Evolutionary conservation across 64 coral and sea anemone genomes (phyloP), one percentile per base, ranked within the genome.

Genomic region (Porites lutea): DNA sequence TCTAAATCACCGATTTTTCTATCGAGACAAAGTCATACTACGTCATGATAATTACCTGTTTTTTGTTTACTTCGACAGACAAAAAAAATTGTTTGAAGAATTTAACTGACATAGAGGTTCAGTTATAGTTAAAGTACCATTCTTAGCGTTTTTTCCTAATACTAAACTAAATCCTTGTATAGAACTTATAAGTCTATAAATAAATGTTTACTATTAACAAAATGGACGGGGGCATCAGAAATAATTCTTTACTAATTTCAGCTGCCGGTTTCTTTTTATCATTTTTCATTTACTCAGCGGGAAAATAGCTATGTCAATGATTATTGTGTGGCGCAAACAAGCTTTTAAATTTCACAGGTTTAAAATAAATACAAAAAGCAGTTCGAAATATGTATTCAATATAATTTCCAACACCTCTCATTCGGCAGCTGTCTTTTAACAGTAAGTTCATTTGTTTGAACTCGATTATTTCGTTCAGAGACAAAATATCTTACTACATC

Each of bases 301-400:
- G 13, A 27, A 79, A 58, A 79, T 79, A 64, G 37, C 15, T 15
- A 16, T 48, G 4, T 65, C 65, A 47, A 12, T 4, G 43, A 61
- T 63, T 19, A 48, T 84, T 84, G 60, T 69, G 63, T 61, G 19
- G 81, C 52, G 19, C 18, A 52, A 68, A 84, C 63, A 84, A 6
- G 10, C 58, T 13, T 84, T 69, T 9, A 13, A 48, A 84, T 52
- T 52, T 50, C 58, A 16, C 12, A 46, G 23, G 49, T 75, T 81
- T 4, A 57, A 81, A 59, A 23, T 81, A 15, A 2, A 67, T 15
- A 49, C 22, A 2, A 84, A 49, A 68, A 67, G 45, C 46, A 67
- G 49, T 84, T 50, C 3, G 63, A 83, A 84, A 66, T 84, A 5
- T 68, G 61, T 52, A 83, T 50, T 11, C 81, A 67, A 9, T 68